phyloP scores from a whole-genome alignment of 2,113 vertebrate genomes.

The Arvicanthis niloticus region DNA sequence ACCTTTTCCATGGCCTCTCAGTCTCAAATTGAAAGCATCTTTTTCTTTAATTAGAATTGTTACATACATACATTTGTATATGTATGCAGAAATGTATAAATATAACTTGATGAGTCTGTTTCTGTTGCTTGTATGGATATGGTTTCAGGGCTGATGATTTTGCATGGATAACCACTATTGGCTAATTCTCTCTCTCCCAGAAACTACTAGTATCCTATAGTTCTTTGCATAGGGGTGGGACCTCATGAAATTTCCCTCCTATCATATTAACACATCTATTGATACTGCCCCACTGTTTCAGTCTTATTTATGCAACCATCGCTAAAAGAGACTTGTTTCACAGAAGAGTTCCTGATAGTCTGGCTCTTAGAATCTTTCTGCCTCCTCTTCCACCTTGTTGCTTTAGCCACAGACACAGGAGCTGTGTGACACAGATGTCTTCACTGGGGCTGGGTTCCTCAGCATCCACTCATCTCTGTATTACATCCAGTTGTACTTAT shows the following conservation, averaged over 20 bases:
- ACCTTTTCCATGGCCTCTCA: background rate
- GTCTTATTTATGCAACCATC: background rate
- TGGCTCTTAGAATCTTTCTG: background rate
- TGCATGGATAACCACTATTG: background rate
- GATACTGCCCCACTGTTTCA: background rate
- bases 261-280: background rate
- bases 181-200: background rate
- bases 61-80: background rate
- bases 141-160: background rate
- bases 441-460: background rate
- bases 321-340: background rate
- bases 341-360: too few relatives aligned
- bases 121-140: background rate
- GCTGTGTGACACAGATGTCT: background rate
- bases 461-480: background rate
- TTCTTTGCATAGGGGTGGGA: background rate
- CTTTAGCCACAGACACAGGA: background rate
- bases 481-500: background rate
- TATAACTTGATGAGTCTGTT: background rate
- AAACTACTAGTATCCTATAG: background rate
- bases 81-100: background rate
- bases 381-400: background rate
- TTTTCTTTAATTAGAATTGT: background rate
- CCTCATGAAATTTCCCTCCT: background rate
- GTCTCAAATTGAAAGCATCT: background rate